These are phyloP conservation scores for Thyatira batis DNA, from an alignment of 2,888 invertebrate genomes.

Conservation along the genomic window DNA sequence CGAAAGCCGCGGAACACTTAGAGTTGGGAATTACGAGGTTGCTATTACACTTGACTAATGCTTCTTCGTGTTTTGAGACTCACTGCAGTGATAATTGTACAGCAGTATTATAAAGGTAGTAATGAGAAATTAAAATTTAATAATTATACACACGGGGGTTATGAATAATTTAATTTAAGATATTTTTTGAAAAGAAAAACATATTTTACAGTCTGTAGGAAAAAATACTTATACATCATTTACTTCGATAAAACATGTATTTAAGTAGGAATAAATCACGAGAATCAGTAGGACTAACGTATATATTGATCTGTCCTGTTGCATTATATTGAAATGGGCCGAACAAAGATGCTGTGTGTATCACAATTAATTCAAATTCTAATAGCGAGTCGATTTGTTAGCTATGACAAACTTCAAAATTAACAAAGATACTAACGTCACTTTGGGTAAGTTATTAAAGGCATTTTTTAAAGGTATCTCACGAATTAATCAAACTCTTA, in stretches of 20 bases:
- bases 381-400: constrained; percentile 4
- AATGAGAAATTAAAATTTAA: neutral
- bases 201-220: too few species aligned
- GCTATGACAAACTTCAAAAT: constrained; percentile 1
- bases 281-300: too few species aligned
- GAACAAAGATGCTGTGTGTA: neutral
- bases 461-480: constrained; percentile 15
- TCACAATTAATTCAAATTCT: constrained; percentile 1
- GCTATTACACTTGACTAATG: constrained; percentile 66
- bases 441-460: constrained; percentile 7
- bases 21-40: constrained; percentile 47
- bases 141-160: too few species aligned
- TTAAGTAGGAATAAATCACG: too few species aligned
- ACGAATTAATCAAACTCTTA: constrained; percentile 16
- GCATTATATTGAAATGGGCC: neutral
- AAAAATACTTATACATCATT: too few species aligned
- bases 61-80: constrained; percentile 33
- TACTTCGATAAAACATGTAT: too few species aligned
- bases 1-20: constrained; percentile 60
- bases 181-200: too few species aligned
- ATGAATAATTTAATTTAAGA: too few species aligned
- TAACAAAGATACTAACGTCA: constrained; percentile 17
- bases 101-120: constrained; percentile 26
- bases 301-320: too few species aligned
- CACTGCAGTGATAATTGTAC: constrained; percentile 30